These are phyloP conservation scores for Natator depressus DNA, from an alignment of 2,113 vertebrate genomes.

Conservation along the genomic window DNA sequence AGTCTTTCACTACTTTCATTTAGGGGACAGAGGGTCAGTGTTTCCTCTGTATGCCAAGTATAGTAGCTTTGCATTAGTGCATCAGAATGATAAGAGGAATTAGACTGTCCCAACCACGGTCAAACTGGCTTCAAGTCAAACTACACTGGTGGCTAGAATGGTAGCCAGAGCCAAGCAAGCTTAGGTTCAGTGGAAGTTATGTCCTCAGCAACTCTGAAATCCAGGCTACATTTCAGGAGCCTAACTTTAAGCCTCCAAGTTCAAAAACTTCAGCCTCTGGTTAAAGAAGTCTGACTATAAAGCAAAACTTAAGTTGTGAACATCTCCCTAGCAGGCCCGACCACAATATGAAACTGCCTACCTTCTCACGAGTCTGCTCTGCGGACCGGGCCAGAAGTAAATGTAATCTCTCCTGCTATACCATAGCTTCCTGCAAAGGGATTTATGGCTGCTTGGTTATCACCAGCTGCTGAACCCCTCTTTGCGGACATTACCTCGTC, in stretches of 20 bases:
- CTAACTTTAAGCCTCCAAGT: neutral
- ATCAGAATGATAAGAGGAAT: neutral
- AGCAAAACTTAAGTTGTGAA: neutral
- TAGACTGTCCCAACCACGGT: neutral
- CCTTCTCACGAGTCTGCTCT: slow-evolving; percentile 33
- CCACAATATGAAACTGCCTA: neutral
- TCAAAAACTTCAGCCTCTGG: neutral
- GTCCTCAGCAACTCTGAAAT: neutral
- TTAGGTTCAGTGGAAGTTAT: neutral
- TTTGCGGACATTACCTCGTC: slow-evolving; percentile 38
- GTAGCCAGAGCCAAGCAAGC: neutral
- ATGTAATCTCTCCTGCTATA: slow-evolving; percentile 44
- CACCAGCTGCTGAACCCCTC: slow-evolving; percentile 54
- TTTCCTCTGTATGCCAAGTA: neutral
- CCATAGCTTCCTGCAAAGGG: slow-evolving; percentile 34
- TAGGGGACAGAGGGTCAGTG: no score
- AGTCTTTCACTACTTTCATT: no score
- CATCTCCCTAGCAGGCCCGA: neutral
- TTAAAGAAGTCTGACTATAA: neutral
- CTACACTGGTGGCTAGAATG: neutral
- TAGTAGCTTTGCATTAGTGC: neutral
- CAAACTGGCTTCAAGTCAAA: neutral
- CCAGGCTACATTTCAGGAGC: neutral
- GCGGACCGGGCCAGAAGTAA: slow-evolving; percentile 34
- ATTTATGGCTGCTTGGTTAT: neutral